phyloP scores from a whole-genome alignment of 2,797 vertebrate species.

The Muraenolepis orangiensis region DNA sequence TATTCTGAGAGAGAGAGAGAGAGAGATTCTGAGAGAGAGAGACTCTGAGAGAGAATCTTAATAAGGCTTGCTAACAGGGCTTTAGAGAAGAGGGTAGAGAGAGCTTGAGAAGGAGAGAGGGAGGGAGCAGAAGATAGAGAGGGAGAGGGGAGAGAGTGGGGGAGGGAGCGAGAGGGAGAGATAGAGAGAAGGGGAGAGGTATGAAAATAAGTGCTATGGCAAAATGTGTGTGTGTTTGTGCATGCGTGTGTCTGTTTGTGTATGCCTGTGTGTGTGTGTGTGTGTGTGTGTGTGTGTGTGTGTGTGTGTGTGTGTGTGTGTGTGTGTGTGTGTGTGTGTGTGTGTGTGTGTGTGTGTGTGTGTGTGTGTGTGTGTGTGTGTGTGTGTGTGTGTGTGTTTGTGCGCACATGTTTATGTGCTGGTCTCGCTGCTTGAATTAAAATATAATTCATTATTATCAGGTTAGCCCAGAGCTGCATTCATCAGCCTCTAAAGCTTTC shows the following conservation, averaged over 20 bases:
- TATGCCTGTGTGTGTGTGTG: constrained; percentile 10
- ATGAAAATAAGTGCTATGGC: not conserved
- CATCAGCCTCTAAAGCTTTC: constrained; percentile 41
- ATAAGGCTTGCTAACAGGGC: not conserved
- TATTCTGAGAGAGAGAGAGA: no score
- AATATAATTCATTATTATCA: constrained; percentile 50
- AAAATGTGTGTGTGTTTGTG: not conserved
- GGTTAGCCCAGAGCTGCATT: constrained; percentile 41
- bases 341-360: not conserved
- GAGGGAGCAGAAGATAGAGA: not conserved
- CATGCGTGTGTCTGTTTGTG: constrained; percentile 13
- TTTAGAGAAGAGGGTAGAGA: not conserved
- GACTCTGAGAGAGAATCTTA: not conserved
- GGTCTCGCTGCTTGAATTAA: constrained; percentile 25
- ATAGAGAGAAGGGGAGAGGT: not conserved
- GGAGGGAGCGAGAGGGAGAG: not conserved
- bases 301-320: not conserved
- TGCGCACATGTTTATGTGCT: not conserved
- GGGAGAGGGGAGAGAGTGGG: not conserved
- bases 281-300: not conserved
- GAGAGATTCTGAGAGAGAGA: no score
- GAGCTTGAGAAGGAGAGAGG: not conserved
- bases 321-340: not conserved
- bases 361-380: not conserved
- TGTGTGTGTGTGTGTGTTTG: not conserved